Evolutionary conservation across 37 sponge, comb jelly and placozoan genomes (phyloP), one percentile per base, ranked within the genome.

Genomic region (Geodia barretti): DNA sequence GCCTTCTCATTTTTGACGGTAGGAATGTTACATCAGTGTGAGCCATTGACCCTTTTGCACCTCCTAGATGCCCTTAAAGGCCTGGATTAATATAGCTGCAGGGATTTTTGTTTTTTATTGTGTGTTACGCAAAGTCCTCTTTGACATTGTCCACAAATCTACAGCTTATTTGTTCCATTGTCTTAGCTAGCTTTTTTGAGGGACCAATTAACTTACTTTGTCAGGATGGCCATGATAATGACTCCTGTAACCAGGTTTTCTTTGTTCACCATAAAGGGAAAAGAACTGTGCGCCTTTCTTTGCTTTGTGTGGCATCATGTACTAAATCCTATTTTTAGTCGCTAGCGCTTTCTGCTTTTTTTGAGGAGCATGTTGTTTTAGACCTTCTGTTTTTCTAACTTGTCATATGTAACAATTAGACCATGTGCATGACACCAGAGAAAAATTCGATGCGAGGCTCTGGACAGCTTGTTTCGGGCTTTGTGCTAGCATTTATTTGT

Each of bases 201-300:
- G 38, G 65, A 30, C 78, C 78, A 77, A 66, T 77, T 77, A 20
- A 77, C 41, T n/a, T 24, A 38, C 35, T 64, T 77, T n/a, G 8
- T 63, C 41, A 64, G 64, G 40, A n/a, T 77, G 64, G 20, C 78
- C 78, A 77, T 37, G 66, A n/a, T 21, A n/a, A n/a, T 14, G n/a
- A 62, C 78, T 77, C 64, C 78, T n/a, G 62, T 41, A 39, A 64
- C n/a, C 7, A 77, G 66, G 25, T 77, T 21, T 8, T 21, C 43
- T 37, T 17, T 35, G 21, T 77, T 62, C 28, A 60, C 60, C 14
- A 35, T 23, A 30, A 75, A 35, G 32, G 28, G 28, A 35, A 14
- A 30, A 25, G 14, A 31, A 28, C 76, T 20, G 23, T n/a, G 34
- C 31, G 58, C 23, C 62, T 54, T 60, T 34, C 26, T 38, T 75